Percentiles rank a stretch among this genome's conserved stretches.
Evolutionary conservation across 2,888 invertebrate species (phyloP).

Genomic region (Cephus sareptanus): DNA sequence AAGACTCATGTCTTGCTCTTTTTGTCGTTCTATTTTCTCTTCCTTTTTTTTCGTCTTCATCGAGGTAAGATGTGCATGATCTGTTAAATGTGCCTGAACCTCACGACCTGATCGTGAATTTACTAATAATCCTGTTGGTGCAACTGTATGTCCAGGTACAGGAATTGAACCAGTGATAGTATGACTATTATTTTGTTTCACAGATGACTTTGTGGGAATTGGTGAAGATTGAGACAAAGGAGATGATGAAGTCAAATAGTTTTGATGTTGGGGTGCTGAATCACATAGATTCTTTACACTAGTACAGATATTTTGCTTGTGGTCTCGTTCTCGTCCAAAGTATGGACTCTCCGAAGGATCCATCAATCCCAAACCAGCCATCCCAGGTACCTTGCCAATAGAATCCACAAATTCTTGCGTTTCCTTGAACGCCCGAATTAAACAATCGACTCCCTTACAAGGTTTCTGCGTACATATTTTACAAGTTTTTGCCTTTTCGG

Average conservation of each 20-base stretch:
- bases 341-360: constrained; percentile 47
- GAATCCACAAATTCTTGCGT: constrained; percentile 44
- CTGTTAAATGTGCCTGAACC: background rate
- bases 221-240: background rate
- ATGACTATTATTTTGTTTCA: background rate
- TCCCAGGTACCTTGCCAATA: constrained; percentile 44
- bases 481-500: background rate
- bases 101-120: background rate
- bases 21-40: constrained; percentile 25
- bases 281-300: too few relatives aligned
- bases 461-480: constrained; percentile 30
- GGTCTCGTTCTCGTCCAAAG: constrained; percentile 32
- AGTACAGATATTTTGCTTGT: background rate
- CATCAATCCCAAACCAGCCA: constrained; percentile 44
- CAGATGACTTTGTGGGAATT: background rate
- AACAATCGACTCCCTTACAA: constrained; percentile 36
- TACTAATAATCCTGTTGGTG: background rate
- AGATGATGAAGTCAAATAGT: background rate
- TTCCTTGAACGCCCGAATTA: constrained; percentile 41
- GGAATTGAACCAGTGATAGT: background rate
- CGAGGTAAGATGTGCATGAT: background rate
- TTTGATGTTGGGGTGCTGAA: background rate
- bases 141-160: background rate
- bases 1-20: constrained; percentile 9
- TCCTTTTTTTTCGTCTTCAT: constrained; percentile 21